These are phyloP conservation scores for Acrocephalus kingi DNA, from an alignment of 2,113 vertebrate species.

Conservation along the genomic window DNA sequence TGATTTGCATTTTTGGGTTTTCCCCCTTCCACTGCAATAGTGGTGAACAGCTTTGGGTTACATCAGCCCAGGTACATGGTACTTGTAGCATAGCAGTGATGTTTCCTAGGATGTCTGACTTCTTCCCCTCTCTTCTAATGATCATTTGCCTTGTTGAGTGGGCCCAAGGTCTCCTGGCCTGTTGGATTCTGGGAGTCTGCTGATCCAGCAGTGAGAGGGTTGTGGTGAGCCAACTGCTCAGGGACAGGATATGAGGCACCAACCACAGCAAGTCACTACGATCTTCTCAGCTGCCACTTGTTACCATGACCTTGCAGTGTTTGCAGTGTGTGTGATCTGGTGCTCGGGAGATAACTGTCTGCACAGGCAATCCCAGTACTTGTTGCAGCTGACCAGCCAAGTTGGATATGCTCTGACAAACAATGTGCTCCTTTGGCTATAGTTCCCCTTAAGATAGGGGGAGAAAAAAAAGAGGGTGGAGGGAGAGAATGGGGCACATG, in stretches of 20 bases:
- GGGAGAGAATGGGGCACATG: not conserved
- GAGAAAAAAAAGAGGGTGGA: not conserved
- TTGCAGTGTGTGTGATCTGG: not conserved
- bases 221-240: not conserved
- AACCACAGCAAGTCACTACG: not conserved
- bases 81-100: not conserved
- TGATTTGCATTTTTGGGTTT: not conserved
- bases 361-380: not conserved
- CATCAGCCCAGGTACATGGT: not conserved
- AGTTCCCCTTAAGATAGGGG: not conserved
- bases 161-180: not conserved
- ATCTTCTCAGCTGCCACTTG: not conserved
- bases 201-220: not conserved
- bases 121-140: not conserved
- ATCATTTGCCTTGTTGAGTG: not conserved
- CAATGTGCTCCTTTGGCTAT: not conserved
- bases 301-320: not conserved
- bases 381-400: no score
- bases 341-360: not conserved
- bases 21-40: not conserved
- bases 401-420: fast-evolving
- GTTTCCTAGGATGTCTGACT: not conserved
- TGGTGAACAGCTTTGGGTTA: not conserved
- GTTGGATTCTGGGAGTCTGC: not conserved
- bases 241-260: not conserved